Base-by-base conservation (phyloP, 2,113 vertebrate species). In the Bagarius yarrelli region DNA sequence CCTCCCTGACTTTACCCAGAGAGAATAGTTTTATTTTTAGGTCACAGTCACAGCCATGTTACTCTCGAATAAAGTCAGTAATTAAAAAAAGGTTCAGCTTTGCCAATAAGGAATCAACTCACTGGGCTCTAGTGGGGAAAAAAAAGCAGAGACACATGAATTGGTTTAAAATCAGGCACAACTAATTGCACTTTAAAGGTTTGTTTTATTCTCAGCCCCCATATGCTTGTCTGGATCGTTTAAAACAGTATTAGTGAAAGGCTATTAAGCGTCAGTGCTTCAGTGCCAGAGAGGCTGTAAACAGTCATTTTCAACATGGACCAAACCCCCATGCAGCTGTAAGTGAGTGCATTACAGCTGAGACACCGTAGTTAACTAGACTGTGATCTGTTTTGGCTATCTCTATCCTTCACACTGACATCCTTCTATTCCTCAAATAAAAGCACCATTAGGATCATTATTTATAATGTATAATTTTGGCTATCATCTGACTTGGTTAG, bases 121-220 rank as follows among this genome's bases (percentile, higher is more conserved):
- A 89, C 83, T 77, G 86, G 87, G 83, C 85, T 83, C 89, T 84
- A 87, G 84, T 89, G 85, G 87, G n/a, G n/a, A n/a, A n/a, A n/a
- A n/a, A 12, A 25, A 87, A 87, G 84, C 84, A 89, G 83, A 88
- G 83, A 83, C 85, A 86, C 85, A 84, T 66, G 80, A 85, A 87
- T 81, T 83, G 84, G 40, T 71, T 61, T 56, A 71, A 69, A 44
- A 70, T 40, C 57, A 90, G 85, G 77, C 30, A 60, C 61, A 59
- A 52, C 57, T 27, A 59, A 79, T 71, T 64, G 78, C 66, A 59
- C 64, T 79, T 79, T 50, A 79, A 70, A 56, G 36, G 53, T 40
- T 59, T 27, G 30, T 79, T 70, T 70, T 57, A 27, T 57, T 69
- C 32, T 50, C 34, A 79, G 32, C 14, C 63, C 16, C 34, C n/a